Evolutionary conservation across 2,113 vertebrate species (phyloP).

Genomic region (Bubo blakistoni): DNA sequence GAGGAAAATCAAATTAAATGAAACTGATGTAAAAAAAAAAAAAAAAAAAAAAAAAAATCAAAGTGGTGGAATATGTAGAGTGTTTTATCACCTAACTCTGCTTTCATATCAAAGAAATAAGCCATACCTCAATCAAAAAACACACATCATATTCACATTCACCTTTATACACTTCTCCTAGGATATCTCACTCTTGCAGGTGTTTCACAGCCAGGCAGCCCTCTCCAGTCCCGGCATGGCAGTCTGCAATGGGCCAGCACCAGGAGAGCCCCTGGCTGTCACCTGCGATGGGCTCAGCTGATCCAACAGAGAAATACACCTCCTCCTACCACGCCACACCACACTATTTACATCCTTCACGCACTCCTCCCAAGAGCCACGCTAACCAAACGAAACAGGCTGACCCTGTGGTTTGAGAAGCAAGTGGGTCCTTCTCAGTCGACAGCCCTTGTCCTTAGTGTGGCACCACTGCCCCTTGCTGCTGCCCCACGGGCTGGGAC

Average conservation of each 20-base stretch:
- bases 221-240: neutral
- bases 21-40: neutral
- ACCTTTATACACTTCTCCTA: neutral
- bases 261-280: neutral
- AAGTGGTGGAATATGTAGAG: neutral
- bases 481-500: neutral
- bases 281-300: neutral
- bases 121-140: neutral
- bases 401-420: neutral
- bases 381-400: neutral
- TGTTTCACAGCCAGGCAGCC: neutral
- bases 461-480: neutral
- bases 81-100: neutral
- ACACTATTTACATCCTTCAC: fast-evolving
- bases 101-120: neutral
- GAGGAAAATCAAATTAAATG: neutral
- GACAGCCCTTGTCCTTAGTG: fast-evolving
- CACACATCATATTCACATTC: neutral
- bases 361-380: neutral
- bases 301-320: neutral
- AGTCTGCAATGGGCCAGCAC: neutral
- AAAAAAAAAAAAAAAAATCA: neutral
- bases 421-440: neutral
- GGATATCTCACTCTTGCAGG: neutral
- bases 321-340: neutral